Conservation (phyloP, 2,888 invertebrate genomes). For the Epiblema foenella region DNA sequence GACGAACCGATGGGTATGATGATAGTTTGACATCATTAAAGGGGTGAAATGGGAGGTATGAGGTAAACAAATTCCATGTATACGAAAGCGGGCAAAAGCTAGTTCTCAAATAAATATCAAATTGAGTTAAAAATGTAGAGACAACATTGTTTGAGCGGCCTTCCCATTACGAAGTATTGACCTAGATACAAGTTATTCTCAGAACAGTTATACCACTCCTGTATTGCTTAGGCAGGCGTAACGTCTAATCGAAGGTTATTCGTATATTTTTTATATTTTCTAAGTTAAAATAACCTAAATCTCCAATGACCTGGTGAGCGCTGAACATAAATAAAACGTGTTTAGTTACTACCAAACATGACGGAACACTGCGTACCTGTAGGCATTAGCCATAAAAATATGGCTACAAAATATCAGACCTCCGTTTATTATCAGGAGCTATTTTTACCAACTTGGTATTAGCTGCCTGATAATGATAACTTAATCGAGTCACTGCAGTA, state of each 20-base stretch:
- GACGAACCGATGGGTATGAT: too few relatives aligned
- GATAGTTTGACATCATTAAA: too few relatives aligned
- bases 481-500: too few relatives aligned
- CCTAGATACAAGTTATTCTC: constrained; percentile 16
- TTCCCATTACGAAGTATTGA: neutral
- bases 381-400: constrained; percentile 2
- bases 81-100: too few relatives aligned
- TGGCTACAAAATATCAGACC: neutral
- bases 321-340: constrained; percentile 26
- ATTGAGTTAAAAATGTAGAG: neutral
- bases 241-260: constrained; percentile 2
- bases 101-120: neutral
- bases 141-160: neutral
- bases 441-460: too few relatives aligned
- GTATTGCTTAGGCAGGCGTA: neutral
- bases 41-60: too few relatives aligned
- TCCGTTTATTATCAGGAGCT: neutral
- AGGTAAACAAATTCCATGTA: too few relatives aligned
- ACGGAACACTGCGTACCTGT: constrained; percentile 19
- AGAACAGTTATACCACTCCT: neutral
- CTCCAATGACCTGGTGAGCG: constrained; percentile 24
- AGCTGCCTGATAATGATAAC: too few relatives aligned
- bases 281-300: constrained; percentile 34
- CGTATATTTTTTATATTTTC: constrained; percentile 22
- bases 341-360: constrained; percentile 26